Evolutionary conservation across 2,888 invertebrate species (phyloP).

Genomic region (Drosophila cognata): DNA sequence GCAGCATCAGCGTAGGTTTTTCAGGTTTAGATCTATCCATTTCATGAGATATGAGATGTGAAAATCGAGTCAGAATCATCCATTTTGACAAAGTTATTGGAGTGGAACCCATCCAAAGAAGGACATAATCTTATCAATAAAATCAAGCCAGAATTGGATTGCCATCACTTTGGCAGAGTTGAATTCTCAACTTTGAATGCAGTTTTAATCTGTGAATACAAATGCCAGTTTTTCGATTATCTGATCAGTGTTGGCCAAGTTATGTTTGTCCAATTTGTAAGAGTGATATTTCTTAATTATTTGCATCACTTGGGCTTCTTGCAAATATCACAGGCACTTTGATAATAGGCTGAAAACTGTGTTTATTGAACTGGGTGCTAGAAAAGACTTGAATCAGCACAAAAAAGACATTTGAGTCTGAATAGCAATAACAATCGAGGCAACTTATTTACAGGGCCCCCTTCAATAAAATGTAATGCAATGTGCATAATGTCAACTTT

Average conservation of each 20-base stretch:
- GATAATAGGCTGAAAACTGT: not conserved
- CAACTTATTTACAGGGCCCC: conserved; percentile 5
- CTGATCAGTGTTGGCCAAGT: not conserved
- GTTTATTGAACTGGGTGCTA: not conserved
- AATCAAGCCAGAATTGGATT: no score
- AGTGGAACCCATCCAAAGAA: no score
- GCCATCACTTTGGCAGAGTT: not conserved
- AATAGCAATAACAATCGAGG: conserved; percentile 39
- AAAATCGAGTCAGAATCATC: no score
- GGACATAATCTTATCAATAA: no score
- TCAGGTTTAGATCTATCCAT: no score
- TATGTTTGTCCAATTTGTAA: not conserved
- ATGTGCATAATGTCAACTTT: conserved; percentile 63
- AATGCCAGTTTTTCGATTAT: not conserved
- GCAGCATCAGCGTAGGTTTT: no score
- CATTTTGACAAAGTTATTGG: no score
- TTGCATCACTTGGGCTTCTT: not conserved
- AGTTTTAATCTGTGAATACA: not conserved
- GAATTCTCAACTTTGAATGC: not conserved
- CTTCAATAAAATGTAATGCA: conserved; percentile 45
- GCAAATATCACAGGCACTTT: not conserved
- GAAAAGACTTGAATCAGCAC: conserved; percentile 5
- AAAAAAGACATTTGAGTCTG: not conserved
- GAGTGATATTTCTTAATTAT: not conserved
- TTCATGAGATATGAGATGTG: no score